Conservation (phyloP, 2,888 invertebrate species). For the Sphaerophoria rueppellii region DNA sequence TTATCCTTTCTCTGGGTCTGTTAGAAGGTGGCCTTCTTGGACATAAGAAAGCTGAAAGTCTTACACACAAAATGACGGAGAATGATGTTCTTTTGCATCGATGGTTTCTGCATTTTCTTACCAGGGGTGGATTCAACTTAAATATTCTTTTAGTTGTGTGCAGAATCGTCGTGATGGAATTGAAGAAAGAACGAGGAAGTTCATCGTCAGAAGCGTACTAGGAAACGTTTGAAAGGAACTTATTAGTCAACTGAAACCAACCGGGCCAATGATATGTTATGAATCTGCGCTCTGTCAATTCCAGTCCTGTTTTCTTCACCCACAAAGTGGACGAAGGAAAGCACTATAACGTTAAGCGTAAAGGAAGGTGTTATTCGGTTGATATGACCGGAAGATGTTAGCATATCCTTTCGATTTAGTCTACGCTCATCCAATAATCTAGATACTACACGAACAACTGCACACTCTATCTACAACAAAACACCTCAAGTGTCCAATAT, state of each 20-base stretch:
- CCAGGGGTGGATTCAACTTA: constrained; percentile 2
- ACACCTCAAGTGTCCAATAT: constrained; percentile 59
- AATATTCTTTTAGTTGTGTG: not conserved
- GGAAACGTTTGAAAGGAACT: too few relatives aligned
- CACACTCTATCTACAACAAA: constrained; percentile 56
- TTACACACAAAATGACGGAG: constrained; percentile 15
- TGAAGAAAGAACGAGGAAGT: not conserved
- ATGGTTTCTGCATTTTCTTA: not conserved
- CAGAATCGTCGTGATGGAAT: not conserved
- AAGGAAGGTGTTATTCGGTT: constrained; percentile 42
- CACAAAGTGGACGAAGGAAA: not conserved
- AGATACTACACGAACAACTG: not conserved
- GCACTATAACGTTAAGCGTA: constrained; percentile 12
- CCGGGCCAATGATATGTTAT: too few relatives aligned
- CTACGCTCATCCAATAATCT: constrained; percentile 68
- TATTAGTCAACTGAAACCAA: too few relatives aligned
- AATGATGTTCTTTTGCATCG: constrained; percentile 34
- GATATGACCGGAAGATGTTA: constrained; percentile 69
- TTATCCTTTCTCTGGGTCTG: constrained; percentile 40
- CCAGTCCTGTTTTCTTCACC: not conserved
- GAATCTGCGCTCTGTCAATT: not conserved
- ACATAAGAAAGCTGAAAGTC: constrained; percentile 28
- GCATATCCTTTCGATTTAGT: constrained; percentile 66
- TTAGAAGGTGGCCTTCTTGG: constrained; percentile 42
- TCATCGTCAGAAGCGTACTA: too few relatives aligned